Evolutionary conservation across 1,140 invertebrate species (phyloP), one percentile per base, ranked within the genome.

Genomic region (Drosophila kikkawai): DNA sequence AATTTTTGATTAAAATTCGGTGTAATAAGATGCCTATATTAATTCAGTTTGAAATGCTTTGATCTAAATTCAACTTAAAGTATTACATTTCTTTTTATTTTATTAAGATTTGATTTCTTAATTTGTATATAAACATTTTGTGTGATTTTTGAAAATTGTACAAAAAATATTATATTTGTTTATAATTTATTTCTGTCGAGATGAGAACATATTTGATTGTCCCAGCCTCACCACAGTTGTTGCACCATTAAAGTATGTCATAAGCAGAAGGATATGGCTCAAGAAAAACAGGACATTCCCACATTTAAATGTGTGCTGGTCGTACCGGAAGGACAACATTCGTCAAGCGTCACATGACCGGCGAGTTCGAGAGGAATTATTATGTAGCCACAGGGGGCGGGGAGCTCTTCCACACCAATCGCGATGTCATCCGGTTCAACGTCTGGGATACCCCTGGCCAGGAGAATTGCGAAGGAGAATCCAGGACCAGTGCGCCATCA

Each of bases 401-500:
- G 26, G 8, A 48, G 47, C 5, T 48, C 22, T 48, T 48, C 47
- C 22, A 48, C 47, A 29, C 13, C 13, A 29, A 29, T 26, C 22
- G 47, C 7, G 47, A 22, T 15, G 22, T 3, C 22, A 22, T 47
- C 45, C 22, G 45, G 4, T 48, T n/a, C 1, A 15, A 48, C 4
- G 7, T 48, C 4, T 29, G 47, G 13, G 22, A 48, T 8, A 48
- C 47, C 22, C 26, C 47, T 26, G 22, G 22, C 22, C 13, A 15
- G 7, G 13, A 29, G 4, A 15, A 8, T 5, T 5, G 15, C 7
- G 13, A 1, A 15, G 15, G 47, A 13, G 99, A 92, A 99, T 99
- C 93, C 98, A 99, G 95, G 98, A 98, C 92, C 98, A 99, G 94
- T 99, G 99, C 94, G 99, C 98, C 70, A 98, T 99, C 81, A 98